Percentiles rank a stretch among this genome's conserved stretches.
Evolutionary conservation across 2,888 invertebrate species (phyloP).

Genomic region (Luperina nickerlii): DNA sequence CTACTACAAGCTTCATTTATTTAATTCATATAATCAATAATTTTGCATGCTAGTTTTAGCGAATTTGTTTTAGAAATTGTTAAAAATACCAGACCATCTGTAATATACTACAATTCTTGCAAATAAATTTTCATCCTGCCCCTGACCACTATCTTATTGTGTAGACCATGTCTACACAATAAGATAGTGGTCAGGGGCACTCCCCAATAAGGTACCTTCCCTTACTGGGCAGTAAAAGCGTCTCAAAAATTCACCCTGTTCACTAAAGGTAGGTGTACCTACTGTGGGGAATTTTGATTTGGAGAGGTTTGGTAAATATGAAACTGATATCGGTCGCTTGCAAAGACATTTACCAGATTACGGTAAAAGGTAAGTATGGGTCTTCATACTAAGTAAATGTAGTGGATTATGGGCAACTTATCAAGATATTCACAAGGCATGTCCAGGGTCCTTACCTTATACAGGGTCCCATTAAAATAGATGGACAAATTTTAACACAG

Average conservation of each 20-base stretch:
- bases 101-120: too few relatives aligned
- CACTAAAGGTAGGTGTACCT: neutral
- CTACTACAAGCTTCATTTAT: neutral
- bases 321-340: slow-evolving; percentile 44
- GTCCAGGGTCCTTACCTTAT: too few relatives aligned
- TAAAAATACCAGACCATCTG: too few relatives aligned
- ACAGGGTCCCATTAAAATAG: too few relatives aligned
- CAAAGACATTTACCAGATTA: slow-evolving; percentile 33
- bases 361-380: neutral
- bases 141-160: neutral
- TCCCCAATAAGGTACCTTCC: neutral
- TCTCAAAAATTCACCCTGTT: neutral
- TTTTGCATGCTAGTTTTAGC: too few relatives aligned
- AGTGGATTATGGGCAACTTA: slow-evolving; percentile 24
- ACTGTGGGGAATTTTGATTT: neutral
- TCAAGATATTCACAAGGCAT: slow-evolving; percentile 8
- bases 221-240: neutral
- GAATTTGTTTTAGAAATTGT: too few relatives aligned
- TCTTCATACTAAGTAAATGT: neutral
- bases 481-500: too few relatives aligned
- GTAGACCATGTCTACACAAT: too few relatives aligned
- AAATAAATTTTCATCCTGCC: neutral
- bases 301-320: slow-evolving; percentile 20
- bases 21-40: neutral
- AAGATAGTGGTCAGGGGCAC: too few relatives aligned